Base-by-base conservation (phyloP, 1,140 invertebrate genomes). In the Zaprionus lachaisei region DNA sequence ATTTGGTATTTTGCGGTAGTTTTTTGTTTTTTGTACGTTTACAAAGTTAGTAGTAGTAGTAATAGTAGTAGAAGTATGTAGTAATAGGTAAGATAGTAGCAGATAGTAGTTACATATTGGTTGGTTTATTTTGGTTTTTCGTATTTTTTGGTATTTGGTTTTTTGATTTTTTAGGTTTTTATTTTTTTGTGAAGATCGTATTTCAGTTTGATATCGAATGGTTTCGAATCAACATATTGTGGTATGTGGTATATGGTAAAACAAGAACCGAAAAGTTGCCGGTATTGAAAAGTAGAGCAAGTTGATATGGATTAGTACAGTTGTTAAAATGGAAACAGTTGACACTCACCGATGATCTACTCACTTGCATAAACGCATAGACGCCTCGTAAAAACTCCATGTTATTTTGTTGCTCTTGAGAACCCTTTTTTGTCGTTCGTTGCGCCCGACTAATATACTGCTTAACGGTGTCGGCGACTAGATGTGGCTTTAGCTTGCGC, bases 331-430 rank as follows among this genome's bases (percentile, higher is more conserved):
- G 80, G 91, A 86, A 91, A 91, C 72, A 83, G 72, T 90, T 79
- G 90, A 93, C 91, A 93, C 92, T 93, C 89, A 93, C 92, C 92
- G 92, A 93, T 93, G 92, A 93, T 93, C 92, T 93, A 93, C 92
- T 93, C 92, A 93, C 92, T 93, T 93, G 92, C 92, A 93, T 93
- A 92, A 93, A 93, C 91, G 92, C 92, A 93, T 93, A 93, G 79
- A 93, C 92, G 69, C 92, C 92, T 69, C 92, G 92, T 93, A 93
- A 92, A 93, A 93, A 93, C 91, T 93, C 92, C 92, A 93, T 93
- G 83, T 91, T 92, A 92, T 83, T 92, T 92, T 92, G 92, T 80
- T 92, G 90, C 76, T 92, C 84, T 91, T 91, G 83, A 57, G 92
- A 85, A 79, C 86, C 91, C 77, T 92, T 92, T 66, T 86, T 86